A percentile compares a stretch with the other conserved stretches of the same genome.
phyloP scores from a whole-genome alignment of 2,797 vertebrate species.

The Rhinoraja longicauda region DNA sequence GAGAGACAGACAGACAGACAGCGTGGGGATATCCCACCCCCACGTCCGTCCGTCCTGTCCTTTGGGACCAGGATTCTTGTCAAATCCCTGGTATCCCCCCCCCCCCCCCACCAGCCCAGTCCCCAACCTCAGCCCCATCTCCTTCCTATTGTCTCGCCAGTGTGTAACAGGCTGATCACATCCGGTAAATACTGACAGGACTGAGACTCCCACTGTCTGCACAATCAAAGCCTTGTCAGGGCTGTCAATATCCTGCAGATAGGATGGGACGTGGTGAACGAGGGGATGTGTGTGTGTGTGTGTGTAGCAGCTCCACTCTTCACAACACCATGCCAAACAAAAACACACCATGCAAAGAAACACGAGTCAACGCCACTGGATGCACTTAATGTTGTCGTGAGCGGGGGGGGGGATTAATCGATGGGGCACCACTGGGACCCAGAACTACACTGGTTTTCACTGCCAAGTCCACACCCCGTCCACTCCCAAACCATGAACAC shows the following conservation, averaged over 20 bases:
- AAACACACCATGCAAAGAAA: slow-evolving; percentile 38
- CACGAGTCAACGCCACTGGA: slow-evolving; percentile 38
- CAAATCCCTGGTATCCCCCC: slow-evolving; percentile 64
- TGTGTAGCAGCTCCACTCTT: slow-evolving; percentile 57
- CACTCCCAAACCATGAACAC: slow-evolving; percentile 26
- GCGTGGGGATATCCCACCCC: no score
- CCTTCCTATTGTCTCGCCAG: slow-evolving; percentile 79
- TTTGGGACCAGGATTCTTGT: slow-evolving; percentile 53
- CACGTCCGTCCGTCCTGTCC: slow-evolving; percentile 37
- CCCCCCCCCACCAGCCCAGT: no score
- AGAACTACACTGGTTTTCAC: slow-evolving; percentile 37
- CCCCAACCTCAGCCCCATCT: slow-evolving; percentile 55
- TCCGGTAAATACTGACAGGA: slow-evolving; percentile 91
- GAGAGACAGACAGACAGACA: no score
- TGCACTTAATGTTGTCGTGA: slow-evolving; percentile 38
- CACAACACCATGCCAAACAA: slow-evolving; percentile 44
- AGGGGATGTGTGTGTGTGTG: slow-evolving; percentile 62
- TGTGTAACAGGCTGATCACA: slow-evolving; percentile 65
- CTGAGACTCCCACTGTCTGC: slow-evolving; percentile 86
- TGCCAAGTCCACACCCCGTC: slow-evolving; percentile 37
- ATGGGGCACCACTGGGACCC: slow-evolving; percentile 37
- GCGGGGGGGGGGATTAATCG: slow-evolving; percentile 38
- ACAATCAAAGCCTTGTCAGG: slow-evolving; percentile 96
- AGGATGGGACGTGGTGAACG: slow-evolving; percentile 67
- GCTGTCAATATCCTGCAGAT: slow-evolving; percentile 89